Percentiles rank a stretch among this genome's conserved stretches.
phyloP scores from a whole-genome alignment of 2,888 invertebrate genomes.

The Platycheirus albimanus region DNA sequence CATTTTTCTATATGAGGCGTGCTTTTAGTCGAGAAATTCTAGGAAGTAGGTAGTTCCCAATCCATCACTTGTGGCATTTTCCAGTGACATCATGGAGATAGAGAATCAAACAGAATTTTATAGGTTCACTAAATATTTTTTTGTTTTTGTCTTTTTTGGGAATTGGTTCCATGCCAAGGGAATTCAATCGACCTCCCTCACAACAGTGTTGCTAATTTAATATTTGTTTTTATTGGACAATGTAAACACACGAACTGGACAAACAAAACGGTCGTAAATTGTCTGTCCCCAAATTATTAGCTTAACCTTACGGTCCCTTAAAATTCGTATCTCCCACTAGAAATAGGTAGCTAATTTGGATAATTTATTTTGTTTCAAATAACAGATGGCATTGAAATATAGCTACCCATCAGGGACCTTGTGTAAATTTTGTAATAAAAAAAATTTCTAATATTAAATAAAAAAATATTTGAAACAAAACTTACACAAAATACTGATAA shows the following conservation, averaged over 20 bases:
- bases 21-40: not conserved
- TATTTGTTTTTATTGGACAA: constrained; percentile 13
- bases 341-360: not conserved
- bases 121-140: not conserved
- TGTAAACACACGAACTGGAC: not conserved
- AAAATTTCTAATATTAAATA: too few species aligned
- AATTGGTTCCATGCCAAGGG: constrained; percentile 40
- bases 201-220: constrained; percentile 16
- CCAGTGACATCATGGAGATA: constrained; percentile 32
- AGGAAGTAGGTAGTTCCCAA: not conserved
- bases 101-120: not conserved
- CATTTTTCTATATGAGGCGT: not conserved
- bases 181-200: constrained; percentile 17
- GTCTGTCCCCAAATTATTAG: not conserved
- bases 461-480: not conserved
- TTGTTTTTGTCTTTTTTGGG: too few species aligned
- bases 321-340: not conserved
- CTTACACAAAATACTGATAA: not conserved
- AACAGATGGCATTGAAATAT: constrained; percentile 5
- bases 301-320: too few species aligned
- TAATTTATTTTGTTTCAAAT: not conserved
- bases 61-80: constrained; percentile 21
- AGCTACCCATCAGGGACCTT: too few species aligned
- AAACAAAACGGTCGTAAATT: not conserved
- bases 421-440: too few species aligned